Base-by-base conservation (phyloP, 2,113 vertebrate species). In the Nasalis larvatus region DNA sequence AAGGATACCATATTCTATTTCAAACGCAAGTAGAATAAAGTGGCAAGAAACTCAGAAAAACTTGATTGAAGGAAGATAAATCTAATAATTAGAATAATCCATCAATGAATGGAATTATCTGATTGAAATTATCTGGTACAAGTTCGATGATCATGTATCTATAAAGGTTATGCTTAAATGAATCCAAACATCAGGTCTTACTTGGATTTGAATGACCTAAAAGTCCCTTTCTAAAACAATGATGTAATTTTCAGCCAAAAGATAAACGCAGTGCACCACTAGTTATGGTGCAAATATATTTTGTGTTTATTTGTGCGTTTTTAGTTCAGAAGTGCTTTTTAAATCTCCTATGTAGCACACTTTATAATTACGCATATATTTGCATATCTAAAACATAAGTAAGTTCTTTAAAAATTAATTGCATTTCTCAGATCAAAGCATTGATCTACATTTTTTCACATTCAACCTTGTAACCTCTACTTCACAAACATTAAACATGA, bases 401-500 rank as follows among this genome's bases (percentile, higher is more conserved):
- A 90, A 63, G 76, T 37, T 58, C 2, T 89, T 95, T 93, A 42
- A 82, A 95, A 95, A 77, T 77, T 78, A 87, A 76, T 80, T 81
- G 60, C 4, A 20, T 74, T 56, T 94, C 10, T 91, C 58, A 80
- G 32, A 56, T 91, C 78, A 93, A 87, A 71, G 10, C 32, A 89
- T 40, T 88, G 47, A 83, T 73, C 47, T 76, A 32, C 8, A 21
- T 32, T 76, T 16, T 82, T 87, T 84, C 13, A 88, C 3, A 47
- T 88, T 92, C n/a, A 76, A 37, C 60, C 35, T 86, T 45, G 3
- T 73, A 90, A 69, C n/a, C 6, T 89, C 25, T 78, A 85, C 30
- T 85, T 96, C 49, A 95, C 6, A 89, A 86, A n/a, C 30, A 88
- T 74, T 69, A 66, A 91, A 92, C 37, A 32, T 23, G 40, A 83